A percentile compares a stretch with the other conserved stretches of the same genome.
Evolutionary conservation across 2,797 vertebrate genomes (phyloP).

Genomic region (Balearica regulorum): DNA sequence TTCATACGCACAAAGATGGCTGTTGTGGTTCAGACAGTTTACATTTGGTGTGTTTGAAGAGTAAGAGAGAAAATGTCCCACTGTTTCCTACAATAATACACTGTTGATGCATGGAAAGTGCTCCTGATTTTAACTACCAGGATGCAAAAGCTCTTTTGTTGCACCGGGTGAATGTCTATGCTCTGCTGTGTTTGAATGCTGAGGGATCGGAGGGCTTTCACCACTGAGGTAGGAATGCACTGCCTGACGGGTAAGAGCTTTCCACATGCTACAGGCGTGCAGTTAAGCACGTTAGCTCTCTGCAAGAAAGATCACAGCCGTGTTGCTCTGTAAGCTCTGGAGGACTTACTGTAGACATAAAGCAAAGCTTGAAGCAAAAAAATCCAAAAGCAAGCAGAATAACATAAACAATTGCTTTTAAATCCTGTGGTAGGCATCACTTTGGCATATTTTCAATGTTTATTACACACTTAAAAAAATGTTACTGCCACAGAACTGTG

Average conservation of each 20-base stretch:
- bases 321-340: not conserved
- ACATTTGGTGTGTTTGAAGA: conserved; percentile 70
- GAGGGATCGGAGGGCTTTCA: not conserved
- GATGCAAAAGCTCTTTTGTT: not conserved
- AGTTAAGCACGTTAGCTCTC: not conserved
- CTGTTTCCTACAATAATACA: conserved; percentile 6
- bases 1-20: conserved; percentile 70
- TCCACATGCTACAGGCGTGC: not conserved
- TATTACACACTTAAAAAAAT: conserved; percentile 35
- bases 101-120: conserved; percentile 2
- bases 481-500: conserved; percentile 6
- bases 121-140: not conserved
- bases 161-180: accelerated
- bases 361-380: conserved; percentile 23
- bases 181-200: not conserved
- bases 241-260: not conserved
- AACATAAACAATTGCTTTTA: conserved; percentile 31
- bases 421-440: conserved; percentile 18
- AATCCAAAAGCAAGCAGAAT: not conserved
- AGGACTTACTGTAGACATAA: not conserved
- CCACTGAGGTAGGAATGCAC: not conserved
- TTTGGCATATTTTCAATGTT: conserved; percentile 51
- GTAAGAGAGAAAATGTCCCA: conserved; percentile 35
- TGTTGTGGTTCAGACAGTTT: conserved; percentile 81
- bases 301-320: not conserved